These are phyloP conservation scores for Strigops habroptila DNA, from an alignment of 2,113 vertebrate species.

Conservation along the genomic window DNA sequence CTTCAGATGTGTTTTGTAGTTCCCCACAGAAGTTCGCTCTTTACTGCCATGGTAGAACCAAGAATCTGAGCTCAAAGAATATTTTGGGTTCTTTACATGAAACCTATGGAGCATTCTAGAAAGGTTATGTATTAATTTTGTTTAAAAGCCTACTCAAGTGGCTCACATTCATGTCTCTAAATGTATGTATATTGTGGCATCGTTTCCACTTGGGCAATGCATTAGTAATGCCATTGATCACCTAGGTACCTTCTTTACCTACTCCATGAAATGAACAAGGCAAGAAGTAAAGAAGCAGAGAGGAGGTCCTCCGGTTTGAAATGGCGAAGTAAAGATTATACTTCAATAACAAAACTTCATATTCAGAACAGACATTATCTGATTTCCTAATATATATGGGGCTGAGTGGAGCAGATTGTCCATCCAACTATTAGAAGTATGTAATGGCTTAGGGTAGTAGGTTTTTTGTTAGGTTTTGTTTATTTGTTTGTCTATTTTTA, in stretches of 20 bases:
- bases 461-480: not conserved
- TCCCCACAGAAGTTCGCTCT: not conserved
- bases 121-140: not conserved
- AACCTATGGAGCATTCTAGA: not conserved
- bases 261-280: not conserved
- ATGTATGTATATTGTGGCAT: rapidly evolving
- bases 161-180: not conserved
- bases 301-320: not conserved
- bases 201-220: not conserved
- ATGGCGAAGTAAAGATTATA: not conserved
- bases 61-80: not conserved
- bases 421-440: not conserved
- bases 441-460: not conserved
- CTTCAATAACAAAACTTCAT: not conserved
- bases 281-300: not conserved
- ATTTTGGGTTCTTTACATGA: not conserved
- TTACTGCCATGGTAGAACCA: not conserved
- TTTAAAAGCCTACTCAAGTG: not conserved
- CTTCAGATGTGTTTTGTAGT: not conserved
- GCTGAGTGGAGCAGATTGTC: not conserved
- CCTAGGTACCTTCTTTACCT: rapidly evolving
- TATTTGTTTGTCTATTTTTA: not conserved
- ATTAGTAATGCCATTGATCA: not conserved
- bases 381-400: not conserved
- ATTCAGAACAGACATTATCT: not conserved